Evolutionary conservation across 1,140 invertebrate species (phyloP).

Genomic region (Danaus plexippus): DNA sequence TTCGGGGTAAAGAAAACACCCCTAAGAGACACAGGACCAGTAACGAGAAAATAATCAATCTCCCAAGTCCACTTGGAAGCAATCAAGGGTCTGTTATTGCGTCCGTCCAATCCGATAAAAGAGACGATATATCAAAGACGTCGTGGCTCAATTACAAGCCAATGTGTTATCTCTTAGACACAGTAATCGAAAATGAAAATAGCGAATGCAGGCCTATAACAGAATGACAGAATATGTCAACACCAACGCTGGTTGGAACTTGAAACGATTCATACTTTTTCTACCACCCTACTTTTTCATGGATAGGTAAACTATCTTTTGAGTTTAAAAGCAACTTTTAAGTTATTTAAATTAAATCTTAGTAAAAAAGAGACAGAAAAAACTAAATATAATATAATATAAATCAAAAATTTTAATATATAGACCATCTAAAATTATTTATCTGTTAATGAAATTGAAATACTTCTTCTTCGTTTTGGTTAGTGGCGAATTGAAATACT

Average conservation of each 20-base stretch:
- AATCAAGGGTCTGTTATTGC: conserved; percentile 71
- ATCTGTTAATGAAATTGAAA: too few species aligned
- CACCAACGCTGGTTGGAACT: conserved; percentile 14
- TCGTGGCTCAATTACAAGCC: conserved; percentile 67
- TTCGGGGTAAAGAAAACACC: conserved; percentile 41
- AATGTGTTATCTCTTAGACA: conserved; percentile 58
- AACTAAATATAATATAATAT: too few species aligned
- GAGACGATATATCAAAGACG: conserved; percentile 72
- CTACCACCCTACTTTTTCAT: too few species aligned
- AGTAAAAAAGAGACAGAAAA: too few species aligned
- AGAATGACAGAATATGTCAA: conserved; percentile 33
- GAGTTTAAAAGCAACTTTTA: too few species aligned
- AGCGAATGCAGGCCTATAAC: conserved; percentile 32
- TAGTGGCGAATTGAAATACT: too few species aligned
- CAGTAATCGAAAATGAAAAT: conserved; percentile 64
- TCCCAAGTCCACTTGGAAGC: conserved; percentile 65
- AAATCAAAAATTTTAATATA: too few species aligned
- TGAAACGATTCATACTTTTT: too few species aligned
- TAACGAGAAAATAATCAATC: conserved; percentile 71
- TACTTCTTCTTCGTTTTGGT: too few species aligned
- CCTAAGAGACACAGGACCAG: conserved; percentile 33
- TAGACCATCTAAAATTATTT: too few species aligned
- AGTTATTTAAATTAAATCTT: too few species aligned
- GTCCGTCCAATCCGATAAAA: conserved; percentile 70
- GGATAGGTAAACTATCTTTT: too few species aligned